These are phyloP conservation scores for Chymomyza fuscimana DNA, from an alignment of 2,888 invertebrate genomes.

Conservation along the genomic window DNA sequence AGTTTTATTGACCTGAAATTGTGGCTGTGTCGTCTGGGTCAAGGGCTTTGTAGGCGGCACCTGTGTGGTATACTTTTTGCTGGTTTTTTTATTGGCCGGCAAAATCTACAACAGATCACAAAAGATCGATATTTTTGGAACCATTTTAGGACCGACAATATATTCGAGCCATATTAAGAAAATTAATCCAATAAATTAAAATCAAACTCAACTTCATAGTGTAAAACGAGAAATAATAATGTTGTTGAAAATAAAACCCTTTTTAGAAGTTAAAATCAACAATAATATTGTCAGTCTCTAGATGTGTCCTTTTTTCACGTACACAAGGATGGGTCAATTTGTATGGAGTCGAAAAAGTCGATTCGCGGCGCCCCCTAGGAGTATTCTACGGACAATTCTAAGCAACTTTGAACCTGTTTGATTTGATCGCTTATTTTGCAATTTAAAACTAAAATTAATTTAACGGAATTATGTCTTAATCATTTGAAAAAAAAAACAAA, in stretches of 20 bases:
- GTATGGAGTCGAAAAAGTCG: too few species aligned
- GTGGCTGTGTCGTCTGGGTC: constrained; percentile 55
- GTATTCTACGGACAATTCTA: too few species aligned
- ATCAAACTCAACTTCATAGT: constrained; percentile 16
- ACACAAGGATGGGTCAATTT: too few species aligned
- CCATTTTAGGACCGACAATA: constrained; percentile 19
- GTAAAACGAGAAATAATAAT: not conserved
- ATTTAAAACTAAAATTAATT: too few species aligned
- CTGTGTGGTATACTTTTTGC: constrained; percentile 67
- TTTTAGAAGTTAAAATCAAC: not conserved
- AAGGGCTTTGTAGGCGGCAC: constrained; percentile 46
- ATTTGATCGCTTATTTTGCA: too few species aligned
- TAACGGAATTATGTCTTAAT: too few species aligned
- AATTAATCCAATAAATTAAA: constrained; percentile 27
- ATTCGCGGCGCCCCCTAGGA: too few species aligned
- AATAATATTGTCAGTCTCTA: not conserved
- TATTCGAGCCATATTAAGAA: constrained; percentile 15
- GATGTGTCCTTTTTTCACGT: too few species aligned
- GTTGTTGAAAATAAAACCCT: not conserved
- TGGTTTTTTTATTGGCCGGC: constrained; percentile 68
- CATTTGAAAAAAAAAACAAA: too few species aligned
- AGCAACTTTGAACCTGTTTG: too few species aligned
- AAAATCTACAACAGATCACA: constrained; percentile 73
- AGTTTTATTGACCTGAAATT: constrained; percentile 69
- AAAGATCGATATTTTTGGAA: constrained; percentile 34